Percentiles rank a stretch among this genome's conserved stretches.
Conservation (phyloP, 2,113 vertebrate genomes). For the Crotophaga sulcirostris region DNA sequence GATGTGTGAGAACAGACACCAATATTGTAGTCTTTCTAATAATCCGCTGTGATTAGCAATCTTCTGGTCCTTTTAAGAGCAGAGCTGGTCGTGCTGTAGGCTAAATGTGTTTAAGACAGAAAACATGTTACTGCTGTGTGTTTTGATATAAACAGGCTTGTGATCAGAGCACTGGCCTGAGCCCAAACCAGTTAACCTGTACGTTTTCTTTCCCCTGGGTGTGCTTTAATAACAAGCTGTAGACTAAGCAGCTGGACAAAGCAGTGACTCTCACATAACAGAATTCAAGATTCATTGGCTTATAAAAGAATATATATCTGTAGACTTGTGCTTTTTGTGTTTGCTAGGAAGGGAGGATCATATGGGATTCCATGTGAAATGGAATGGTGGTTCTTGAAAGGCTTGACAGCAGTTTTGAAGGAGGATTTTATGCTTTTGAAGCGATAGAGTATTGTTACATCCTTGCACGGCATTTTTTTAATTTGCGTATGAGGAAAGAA, state of each 20-base stretch:
- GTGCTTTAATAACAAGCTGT: not conserved
- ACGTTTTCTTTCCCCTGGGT: not conserved
- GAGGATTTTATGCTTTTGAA: not conserved
- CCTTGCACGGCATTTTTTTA: not conserved
- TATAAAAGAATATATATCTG: not conserved
- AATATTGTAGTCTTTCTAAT: not conserved
- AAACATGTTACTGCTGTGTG: not conserved
- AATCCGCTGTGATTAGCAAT: not conserved
- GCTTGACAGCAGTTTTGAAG: not conserved
- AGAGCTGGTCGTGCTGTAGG: not conserved
- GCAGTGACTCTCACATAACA: not conserved
- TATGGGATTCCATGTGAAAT: not conserved
- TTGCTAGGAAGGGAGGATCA: not conserved
- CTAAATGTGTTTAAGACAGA: not conserved
- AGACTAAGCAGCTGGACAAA: not conserved
- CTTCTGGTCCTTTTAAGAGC: not conserved
- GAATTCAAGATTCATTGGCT: not conserved
- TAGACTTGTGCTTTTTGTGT: not conserved
- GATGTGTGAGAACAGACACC: not conserved
- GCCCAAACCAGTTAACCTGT: not conserved
- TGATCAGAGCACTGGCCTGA: not conserved
- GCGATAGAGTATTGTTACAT: not conserved
- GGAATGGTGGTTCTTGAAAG: not conserved
- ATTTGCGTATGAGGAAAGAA: not conserved
- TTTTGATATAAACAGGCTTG: not conserved